Evolutionary conservation across 2,113 vertebrate species (phyloP), one percentile per base, ranked within the genome.

Genomic region (Scartelaos histophorus): DNA sequence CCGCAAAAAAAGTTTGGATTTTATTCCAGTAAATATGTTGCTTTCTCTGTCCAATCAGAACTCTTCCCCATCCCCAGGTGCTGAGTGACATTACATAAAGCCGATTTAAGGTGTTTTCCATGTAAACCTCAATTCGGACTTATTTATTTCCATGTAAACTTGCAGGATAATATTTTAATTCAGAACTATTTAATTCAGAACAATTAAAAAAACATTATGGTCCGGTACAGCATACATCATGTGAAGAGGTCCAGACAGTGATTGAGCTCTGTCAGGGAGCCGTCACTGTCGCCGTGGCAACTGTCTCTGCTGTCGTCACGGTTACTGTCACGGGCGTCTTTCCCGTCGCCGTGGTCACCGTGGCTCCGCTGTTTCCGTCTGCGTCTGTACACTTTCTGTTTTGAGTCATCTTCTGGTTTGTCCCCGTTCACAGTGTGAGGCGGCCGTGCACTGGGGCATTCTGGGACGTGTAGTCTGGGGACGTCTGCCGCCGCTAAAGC

Each of bases 301-400:
- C 75, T 13, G 12, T 65, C 76, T 12, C 43, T 4, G 5, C 67
- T 21, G 13, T 0, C 22, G 13, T 58, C 75, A 21, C 43, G 66
- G 49, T 51, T 75, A 84, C 73, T n/a, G 10, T 69, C 77, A 13
- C 35, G 3, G 4, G 70, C 22, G 12, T 0, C 43, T 5, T 13
- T 64, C 38, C n/a, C 45, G 0, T 88, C 68, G 16, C 53, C 74
- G 29, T 64, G 66, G 58, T 47, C 72, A 85, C 76, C 17, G 13
- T 69, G 77, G 5, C 47, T 19, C 1, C 49, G 60, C 1, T 17
- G 87, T 82, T 84, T 95, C 7, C 93, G 91, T 38, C 94, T 93
- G 43, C 3, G 90, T 51, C 74, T 34, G 19, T 94, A 94, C 15
- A 87, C 70, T 0, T 75, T 35, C 60, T 75, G 69, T 53, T 43